These are phyloP conservation scores for Spizaetus ornatus DNA, from an alignment of 2,113 vertebrate genomes.

Conservation along the genomic window DNA sequence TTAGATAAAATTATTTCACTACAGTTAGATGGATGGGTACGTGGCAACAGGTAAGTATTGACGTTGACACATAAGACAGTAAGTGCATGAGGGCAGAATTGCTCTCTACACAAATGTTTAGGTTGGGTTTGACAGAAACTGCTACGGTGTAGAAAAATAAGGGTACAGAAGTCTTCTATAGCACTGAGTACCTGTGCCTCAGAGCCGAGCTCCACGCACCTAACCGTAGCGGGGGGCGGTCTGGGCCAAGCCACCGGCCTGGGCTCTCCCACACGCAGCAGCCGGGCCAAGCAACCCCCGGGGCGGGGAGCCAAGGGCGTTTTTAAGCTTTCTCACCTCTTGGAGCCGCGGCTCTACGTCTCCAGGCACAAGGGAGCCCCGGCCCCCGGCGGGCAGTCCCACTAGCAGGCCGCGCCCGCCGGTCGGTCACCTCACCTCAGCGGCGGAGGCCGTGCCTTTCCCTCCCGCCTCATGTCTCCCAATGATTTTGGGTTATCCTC, in stretches of 20 bases:
- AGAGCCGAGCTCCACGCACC: accelerated
- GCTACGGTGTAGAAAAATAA: accelerated
- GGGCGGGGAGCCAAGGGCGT: accelerated
- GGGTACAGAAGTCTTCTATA: accelerated
- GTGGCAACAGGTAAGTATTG: too few species aligned
- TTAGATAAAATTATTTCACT: neutral
- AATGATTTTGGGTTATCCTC: too few species aligned
- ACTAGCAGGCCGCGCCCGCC: too few species aligned
- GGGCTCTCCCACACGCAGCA: neutral
- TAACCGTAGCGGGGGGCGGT: accelerated
- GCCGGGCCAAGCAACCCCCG: neutral
- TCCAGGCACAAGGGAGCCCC: neutral
- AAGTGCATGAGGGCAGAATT: neutral
- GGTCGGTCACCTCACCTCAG: neutral
- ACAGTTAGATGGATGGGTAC: neutral
- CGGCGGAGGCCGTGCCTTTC: neutral
- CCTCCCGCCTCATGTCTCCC: neutral
- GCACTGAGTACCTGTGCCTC: neutral
- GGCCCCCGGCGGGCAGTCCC: neutral
- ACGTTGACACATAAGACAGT: neutral
- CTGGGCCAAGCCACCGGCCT: neutral
- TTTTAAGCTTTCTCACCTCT: too few species aligned
- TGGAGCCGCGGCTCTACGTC: neutral
- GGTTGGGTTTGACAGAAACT: neutral
- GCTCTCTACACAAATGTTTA: neutral